Evolutionary conservation across 1,140 invertebrate species (phyloP), one percentile per base, ranked within the genome.

Genomic region (Tigriopus japonicus): DNA sequence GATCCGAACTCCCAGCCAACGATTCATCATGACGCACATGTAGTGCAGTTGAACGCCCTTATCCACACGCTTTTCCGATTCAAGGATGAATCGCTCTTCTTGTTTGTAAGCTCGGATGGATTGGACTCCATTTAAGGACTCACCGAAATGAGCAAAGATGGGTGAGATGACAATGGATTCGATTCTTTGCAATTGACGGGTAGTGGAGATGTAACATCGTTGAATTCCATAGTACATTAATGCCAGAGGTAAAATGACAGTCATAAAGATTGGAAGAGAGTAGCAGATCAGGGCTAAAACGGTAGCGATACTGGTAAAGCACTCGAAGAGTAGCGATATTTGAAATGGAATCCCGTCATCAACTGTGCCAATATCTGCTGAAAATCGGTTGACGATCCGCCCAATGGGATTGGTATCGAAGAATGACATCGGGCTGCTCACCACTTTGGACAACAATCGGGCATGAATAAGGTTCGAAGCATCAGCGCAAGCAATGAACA

Each of bases 391-490:
- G 14, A 76, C 63, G 35, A 76, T 71, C 28, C 75, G 68, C 12
- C 76, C 89, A 6, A 79, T 78, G 1, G 85, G 84, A 70, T 86
- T 90, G 9, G 76, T 75, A 67, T 87, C 83, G 72, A 86, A 87
- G 76, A 87, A 87, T 55, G 70, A 71, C 72, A 82, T 79, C 19
- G 83, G 80, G 65, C 77, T 78, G 60, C 71, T 74, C 65, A 87
- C 67, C 65, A 84, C 80, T 40, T 65, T 62, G 15, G 2, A 15
- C 12, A 71, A 61, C 61, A 70, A 63, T 23, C 70, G 63, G 19
- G 66, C 66, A 54, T 69, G 63, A 10, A 72, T 51, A 10, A 60
- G 12, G 41, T 28, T 41, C 42, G 67, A 65, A 9, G 67, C 68
- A 12, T 63, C 64, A 19, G 58, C 64, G 7, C 52, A 21, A 2